These are phyloP conservation scores for Probaryconus sp. DNA, from an alignment of 1,140 invertebrate genomes.

Conservation along the genomic window DNA sequence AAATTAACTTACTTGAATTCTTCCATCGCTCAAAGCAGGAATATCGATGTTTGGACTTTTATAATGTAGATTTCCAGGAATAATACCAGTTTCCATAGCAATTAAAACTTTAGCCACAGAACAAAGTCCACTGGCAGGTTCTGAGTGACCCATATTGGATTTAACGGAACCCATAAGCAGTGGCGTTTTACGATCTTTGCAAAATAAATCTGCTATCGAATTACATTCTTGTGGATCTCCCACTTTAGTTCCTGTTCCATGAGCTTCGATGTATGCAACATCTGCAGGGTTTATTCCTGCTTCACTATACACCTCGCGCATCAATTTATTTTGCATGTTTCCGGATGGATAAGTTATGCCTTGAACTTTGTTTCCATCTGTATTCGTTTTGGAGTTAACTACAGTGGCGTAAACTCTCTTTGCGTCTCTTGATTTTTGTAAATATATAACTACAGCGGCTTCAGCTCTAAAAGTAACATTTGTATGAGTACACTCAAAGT, in stretches of 20 bases:
- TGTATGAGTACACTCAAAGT: neutral
- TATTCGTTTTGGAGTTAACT: slow-evolving; percentile 91
- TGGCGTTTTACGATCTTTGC: slow-evolving; percentile 87
- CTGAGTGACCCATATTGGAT: slow-evolving; percentile 98
- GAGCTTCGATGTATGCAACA: slow-evolving; percentile 94
- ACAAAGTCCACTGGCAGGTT: slow-evolving; percentile 94
- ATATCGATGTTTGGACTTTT: slow-evolving; percentile 92
- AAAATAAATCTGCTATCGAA: slow-evolving; percentile 94
- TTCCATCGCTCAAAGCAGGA: slow-evolving; percentile 90
- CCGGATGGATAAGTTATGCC: slow-evolving; percentile 96
- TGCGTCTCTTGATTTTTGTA: slow-evolving; percentile 88
- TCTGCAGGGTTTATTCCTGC: slow-evolving; percentile 87
- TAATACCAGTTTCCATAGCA: slow-evolving; percentile 91
- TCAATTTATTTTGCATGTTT: slow-evolving; percentile 90
- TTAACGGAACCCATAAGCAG: slow-evolving; percentile 97
- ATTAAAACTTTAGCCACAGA: slow-evolving; percentile 94
- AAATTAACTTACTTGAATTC: slow-evolving; percentile 78
- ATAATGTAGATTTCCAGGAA: slow-evolving; percentile 95
- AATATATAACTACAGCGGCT: slow-evolving; percentile 87
- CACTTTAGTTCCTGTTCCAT: slow-evolving; percentile 96
- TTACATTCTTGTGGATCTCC: slow-evolving; percentile 98
- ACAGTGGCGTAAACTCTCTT: slow-evolving; percentile 91
- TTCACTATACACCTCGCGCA: slow-evolving; percentile 91
- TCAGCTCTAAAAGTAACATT: slow-evolving; percentile 81
- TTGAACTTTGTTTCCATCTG: slow-evolving; percentile 92